A percentile compares a stretch with the other conserved stretches of the same genome.
These are phyloP conservation scores for Molorchus minor DNA, from an alignment of 2,888 invertebrate genomes.

Conservation along the genomic window DNA sequence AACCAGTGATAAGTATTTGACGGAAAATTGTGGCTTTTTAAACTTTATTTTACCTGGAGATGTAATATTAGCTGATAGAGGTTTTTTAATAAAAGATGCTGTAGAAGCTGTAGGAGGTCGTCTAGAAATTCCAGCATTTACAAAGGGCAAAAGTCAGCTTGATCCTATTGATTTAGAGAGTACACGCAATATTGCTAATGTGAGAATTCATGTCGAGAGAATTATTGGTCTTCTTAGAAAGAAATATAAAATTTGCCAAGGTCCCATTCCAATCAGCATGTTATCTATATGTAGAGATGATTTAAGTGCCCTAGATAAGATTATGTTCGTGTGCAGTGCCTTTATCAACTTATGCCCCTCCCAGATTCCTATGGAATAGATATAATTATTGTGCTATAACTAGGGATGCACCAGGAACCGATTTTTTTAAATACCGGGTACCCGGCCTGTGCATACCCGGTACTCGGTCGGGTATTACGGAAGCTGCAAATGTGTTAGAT, in stretches of 20 bases:
- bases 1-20: slow-evolving; percentile 17
- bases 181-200: slow-evolving; percentile 18
- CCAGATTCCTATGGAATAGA: background rate
- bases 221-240: slow-evolving; percentile 11
- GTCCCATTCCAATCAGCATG: background rate
- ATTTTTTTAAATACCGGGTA: too few species aligned
- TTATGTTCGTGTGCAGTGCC: slow-evolving; percentile 3
- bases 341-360: slow-evolving; percentile 2
- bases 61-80: slow-evolving; percentile 19
- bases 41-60: slow-evolving; percentile 20
- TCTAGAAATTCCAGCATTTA: slow-evolving; percentile 18
- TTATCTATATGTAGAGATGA: background rate
- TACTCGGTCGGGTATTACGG: too few species aligned
- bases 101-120: slow-evolving; percentile 3
- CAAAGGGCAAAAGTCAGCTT: slow-evolving; percentile 13
- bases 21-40: slow-evolving; percentile 13
- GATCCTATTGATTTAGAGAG: slow-evolving; percentile 14
- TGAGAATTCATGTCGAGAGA: slow-evolving; percentile 21
- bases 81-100: slow-evolving; percentile 10
- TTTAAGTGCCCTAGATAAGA: background rate
- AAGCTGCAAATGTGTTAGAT: too few species aligned
- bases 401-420: too few species aligned
- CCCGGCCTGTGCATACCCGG: too few species aligned
- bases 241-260: slow-evolving; percentile 7
- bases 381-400: background rate